Base-by-base conservation (phyloP, 2,113 vertebrate species). In the Eubucco bourcierii region DNA sequence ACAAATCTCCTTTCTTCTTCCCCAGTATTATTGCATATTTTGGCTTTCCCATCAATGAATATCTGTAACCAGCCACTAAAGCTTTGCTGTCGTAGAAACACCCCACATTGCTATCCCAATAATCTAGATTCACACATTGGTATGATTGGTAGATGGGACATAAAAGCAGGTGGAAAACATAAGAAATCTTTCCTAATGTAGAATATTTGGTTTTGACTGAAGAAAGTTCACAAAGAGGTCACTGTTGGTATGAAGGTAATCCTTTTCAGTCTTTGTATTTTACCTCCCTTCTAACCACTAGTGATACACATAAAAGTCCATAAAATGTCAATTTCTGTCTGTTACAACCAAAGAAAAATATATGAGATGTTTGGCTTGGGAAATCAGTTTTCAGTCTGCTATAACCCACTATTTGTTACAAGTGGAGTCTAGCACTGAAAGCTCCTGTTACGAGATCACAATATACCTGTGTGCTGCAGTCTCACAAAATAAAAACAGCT, bases 321-420 rank as follows among this genome's bases (percentile, higher is more conserved):
- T 79, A 79, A 93, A 80, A 15, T 31, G 44, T 55, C 68, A 82
- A 72, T 90, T 96, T 81, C 58, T 87, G 24, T 87, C 92, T 84
- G 65, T 87, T 93, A 65, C 4, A 90, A 80, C 56, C 13, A 78
- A 85, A 88, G 44, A 37, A 86, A 94, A 87, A 77, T 9, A 10
- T 64, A 66, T 71, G 75, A 81, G 56, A 61, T 58, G 12, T 73
- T 96, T 90, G 90, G 31, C 56, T 84, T 90, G 87, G 87, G 89
- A 91, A 95, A 95, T 90, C 27, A 73, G 24, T 79, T 88, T 94
- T 95, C 73, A 64, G 60, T 76, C 65, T 92, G 63, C 85, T 76
- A 16, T 76, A 94, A 94, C 41, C 31, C 85, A 65, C 18, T 85
- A 23, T 73, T 94, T 89, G 50, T 87, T 90, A 28, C 31, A 74